Evolutionary conservation across 2,888 invertebrate species (phyloP).

Genomic region (Napeogenes inachia): DNA sequence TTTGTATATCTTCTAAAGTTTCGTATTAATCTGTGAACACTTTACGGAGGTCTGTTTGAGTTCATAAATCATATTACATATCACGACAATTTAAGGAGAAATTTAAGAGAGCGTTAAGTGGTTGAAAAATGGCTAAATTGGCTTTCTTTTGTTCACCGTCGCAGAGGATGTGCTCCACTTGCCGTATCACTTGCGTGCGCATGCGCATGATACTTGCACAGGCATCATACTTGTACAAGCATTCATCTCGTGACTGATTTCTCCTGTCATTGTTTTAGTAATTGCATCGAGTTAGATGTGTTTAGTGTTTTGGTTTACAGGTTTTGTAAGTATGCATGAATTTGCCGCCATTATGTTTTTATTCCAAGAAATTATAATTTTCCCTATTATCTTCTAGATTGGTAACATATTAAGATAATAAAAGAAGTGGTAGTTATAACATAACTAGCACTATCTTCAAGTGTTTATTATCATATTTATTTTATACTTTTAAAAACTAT

Average conservation of each 20-base stretch:
- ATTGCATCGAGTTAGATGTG: background rate
- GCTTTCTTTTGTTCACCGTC: conserved; percentile 31
- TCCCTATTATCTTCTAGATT: too few relatives aligned
- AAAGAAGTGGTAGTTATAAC: too few relatives aligned
- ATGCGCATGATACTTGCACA: too few relatives aligned
- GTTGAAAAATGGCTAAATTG: conserved; percentile 30
- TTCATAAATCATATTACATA: background rate
- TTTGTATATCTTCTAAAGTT: too few relatives aligned
- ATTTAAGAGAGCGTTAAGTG: conserved; percentile 28
- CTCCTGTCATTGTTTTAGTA: conserved; percentile 24
- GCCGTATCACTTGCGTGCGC: conserved; percentile 31
- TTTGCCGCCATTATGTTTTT: too few relatives aligned
- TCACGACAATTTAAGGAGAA: conserved; percentile 5
- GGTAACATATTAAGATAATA: too few relatives aligned
- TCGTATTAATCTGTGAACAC: too few relatives aligned
- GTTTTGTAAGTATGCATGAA: too few relatives aligned
- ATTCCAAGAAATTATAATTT: too few relatives aligned
- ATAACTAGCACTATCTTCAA: too few relatives aligned
- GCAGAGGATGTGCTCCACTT: conserved; percentile 30
- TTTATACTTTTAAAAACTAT: background rate
- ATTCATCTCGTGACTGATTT: conserved; percentile 29
- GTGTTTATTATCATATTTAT: background rate
- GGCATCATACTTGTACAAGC: background rate
- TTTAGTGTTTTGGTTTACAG: too few relatives aligned
- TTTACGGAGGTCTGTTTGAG: background rate